Evolutionary conservation across 1,140 invertebrate genomes (phyloP), one percentile per base, ranked within the genome.

Genomic region (Neomicropteryx cornuta): DNA sequence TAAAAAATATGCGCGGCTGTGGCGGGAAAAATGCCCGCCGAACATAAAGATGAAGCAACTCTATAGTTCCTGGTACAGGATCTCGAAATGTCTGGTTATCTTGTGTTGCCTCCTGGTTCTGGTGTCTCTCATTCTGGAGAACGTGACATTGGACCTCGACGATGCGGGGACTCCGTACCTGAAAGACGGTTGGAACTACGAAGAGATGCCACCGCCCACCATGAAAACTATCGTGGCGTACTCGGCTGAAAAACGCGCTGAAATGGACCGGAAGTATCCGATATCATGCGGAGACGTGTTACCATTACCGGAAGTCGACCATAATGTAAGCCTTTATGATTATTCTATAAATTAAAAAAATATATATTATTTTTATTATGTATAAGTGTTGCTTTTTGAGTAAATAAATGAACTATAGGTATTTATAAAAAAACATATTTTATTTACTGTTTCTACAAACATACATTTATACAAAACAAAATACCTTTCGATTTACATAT

Each of bases 201-300:
- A 27, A 13, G 23, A 27, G 23, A 27, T 41, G n/a, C 44, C 41
- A 13, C 8, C 44, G 27, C 44, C 61, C 5, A 64, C 60, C 18
- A 59, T 62, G 60, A 55, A 50, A 35, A 65, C 62, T 23, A 62
- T 65, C 17, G 55, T 65, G n/a, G 60, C 53, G 1, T 65, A 65
- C 43, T 65, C 62, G 4, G 60, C 55, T 38, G 49, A 46, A 22
- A 61, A 60, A 35, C 60, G 54, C 35, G 62, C 58, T 2, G 62
- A 62, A 39, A 50, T 61, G 48, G 60, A 65, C 19, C 46, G 51
- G 16, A 57, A 60, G 3, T 55, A 49, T 11, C 60, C 56, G 2
- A 51, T 62, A 31, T 43, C 54, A 18, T 65, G 61, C 42, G 51
- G 52, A 27, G 48, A 51, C 5, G 39, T 62, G 3, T 60, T 60